Base-by-base conservation (phyloP, 2,888 invertebrate species). In the Drosophila anomalata region DNA sequence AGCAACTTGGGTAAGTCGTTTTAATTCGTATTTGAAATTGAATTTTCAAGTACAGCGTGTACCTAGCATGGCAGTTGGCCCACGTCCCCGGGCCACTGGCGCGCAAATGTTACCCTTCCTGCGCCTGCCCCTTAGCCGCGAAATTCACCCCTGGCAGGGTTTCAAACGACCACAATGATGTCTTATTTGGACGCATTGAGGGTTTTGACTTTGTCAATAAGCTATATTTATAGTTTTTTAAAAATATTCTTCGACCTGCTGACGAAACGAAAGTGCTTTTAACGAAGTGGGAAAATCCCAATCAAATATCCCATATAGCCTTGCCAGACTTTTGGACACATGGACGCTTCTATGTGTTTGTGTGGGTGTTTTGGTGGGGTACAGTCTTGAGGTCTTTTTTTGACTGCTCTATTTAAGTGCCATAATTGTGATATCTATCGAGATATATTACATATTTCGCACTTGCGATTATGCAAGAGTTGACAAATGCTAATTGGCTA, bases 41-140 rank as follows among this genome's bases (percentile, higher is more conserved):
- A 84, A 81, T 84, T 88, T 84, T 84, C 85, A 87, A 87, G 68
- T 84, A 72, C 69, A 69, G 66, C 65, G 55, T 70, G 67, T 72
- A 62, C 69, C 61, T 33, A 26, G 33, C 60, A 47, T 53, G 68
- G 52, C 68, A 70, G 69, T 70, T 71, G 63, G 54, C 65, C 44
- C 65, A 65, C 63, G 65, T 63, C 47, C 39, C 36, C 53, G 20
- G 57, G 24, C 39, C 51, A 46, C 67, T 68, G 72, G 69, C 69
- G 69, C 69, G 69, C 69, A 70, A 70, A 71, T 55, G 44, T 20
- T 55, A 33, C 9, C 31, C 31, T n/a, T 20, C 4, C 12, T 4
- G 26, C 17, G 5, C 22, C 12, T 6, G 11, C 31, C 50, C 29
- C 22, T 12, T 39, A 9, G 20, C 8, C 4, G n/a, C 41, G 9